Percentiles rank a stretch among this genome's conserved stretches.
phyloP scores from a whole-genome alignment of 2,888 invertebrate genomes.

The Tenthredo livida region DNA sequence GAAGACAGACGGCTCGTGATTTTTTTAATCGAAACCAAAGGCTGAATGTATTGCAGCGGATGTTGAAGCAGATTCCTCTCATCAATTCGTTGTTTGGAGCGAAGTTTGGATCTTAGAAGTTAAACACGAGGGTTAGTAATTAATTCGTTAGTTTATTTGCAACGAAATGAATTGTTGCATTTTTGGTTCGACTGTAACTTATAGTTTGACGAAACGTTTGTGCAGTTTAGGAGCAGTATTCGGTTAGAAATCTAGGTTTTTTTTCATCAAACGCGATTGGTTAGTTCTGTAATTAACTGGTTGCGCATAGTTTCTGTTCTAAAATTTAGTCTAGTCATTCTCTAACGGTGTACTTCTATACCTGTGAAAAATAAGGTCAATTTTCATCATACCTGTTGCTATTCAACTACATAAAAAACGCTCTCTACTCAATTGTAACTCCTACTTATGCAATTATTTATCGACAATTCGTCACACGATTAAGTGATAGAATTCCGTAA shows the following conservation, averaged over 20 bases:
- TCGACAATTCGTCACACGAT: background rate
- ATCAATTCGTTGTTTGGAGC: too few species aligned
- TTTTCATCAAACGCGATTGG: background rate
- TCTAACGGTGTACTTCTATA: background rate
- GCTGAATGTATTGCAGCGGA: background rate
- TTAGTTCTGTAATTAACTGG: background rate
- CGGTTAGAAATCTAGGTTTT: background rate
- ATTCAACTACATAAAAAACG: background rate
- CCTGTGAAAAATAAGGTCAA: slow-evolving; percentile 36
- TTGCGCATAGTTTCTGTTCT: background rate
- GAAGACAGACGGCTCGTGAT: background rate
- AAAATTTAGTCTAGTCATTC: background rate
- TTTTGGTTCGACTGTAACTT: background rate
- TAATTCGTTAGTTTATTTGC: background rate
- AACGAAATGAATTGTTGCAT: background rate
- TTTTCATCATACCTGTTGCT: slow-evolving; percentile 43
- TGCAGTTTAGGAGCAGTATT: background rate
- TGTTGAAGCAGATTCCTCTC: background rate
- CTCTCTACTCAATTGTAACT: slow-evolving; percentile 39
- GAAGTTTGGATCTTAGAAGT: background rate
- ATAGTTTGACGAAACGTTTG: background rate
- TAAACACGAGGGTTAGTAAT: background rate
- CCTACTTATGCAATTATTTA: slow-evolving; percentile 31
- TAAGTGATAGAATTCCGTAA: background rate
- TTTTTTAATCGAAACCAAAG: background rate